These are phyloP conservation scores for Lithobates pipiens DNA, from an alignment of 2,797 vertebrate genomes.

Conservation along the genomic window DNA sequence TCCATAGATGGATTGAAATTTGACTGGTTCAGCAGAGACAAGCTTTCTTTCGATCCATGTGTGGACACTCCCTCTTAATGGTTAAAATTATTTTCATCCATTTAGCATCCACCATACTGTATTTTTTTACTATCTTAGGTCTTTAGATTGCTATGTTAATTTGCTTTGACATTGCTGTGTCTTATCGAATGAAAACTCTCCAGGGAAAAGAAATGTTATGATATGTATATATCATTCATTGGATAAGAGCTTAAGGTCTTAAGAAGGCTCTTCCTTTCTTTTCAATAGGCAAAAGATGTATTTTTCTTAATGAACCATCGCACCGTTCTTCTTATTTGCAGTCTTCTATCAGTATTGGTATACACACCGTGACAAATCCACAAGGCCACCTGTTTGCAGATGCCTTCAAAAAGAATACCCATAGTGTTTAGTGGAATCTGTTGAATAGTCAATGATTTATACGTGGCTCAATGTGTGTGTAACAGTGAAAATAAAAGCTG, in stretches of 20 bases:
- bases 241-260: neutral
- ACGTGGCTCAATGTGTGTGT: neutral
- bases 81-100: too few relatives aligned
- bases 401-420: neutral
- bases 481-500: slow-evolving; percentile 5
- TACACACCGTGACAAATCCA: neutral
- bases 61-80: too few relatives aligned
- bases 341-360: neutral
- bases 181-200: too few relatives aligned
- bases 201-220: too few relatives aligned
- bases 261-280: neutral
- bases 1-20: too few relatives aligned
- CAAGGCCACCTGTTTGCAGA: slow-evolving; percentile 39
- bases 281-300: neutral
- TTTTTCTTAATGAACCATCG: neutral
- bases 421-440: neutral
- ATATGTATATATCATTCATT: neutral
- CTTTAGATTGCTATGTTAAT: too few relatives aligned
- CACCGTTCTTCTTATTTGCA: slow-evolving; percentile 16
- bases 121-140: too few relatives aligned
- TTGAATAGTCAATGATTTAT: slow-evolving; percentile 1
- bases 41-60: too few relatives aligned
- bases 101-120: too few relatives aligned
- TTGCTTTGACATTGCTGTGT: too few relatives aligned
- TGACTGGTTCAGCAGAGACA: too few relatives aligned